phyloP scores from a whole-genome alignment of 2,113 vertebrate genomes.

The Triplophysa tibetana region DNA sequence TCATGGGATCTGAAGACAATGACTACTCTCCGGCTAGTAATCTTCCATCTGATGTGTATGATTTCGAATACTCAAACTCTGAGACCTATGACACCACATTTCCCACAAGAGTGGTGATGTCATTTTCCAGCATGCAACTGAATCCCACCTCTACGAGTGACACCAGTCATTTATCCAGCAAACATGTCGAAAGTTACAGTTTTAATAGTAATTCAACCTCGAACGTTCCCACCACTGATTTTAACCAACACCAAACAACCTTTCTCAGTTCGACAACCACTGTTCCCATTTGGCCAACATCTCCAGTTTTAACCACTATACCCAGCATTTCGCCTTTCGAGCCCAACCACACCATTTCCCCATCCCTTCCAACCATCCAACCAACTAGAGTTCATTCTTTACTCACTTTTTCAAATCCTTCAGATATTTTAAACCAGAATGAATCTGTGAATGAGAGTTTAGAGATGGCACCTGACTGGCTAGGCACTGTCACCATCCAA shows the following conservation, averaged over 20 bases:
- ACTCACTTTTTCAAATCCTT: slow-evolving; percentile 43
- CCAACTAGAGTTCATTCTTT: slow-evolving; percentile 48
- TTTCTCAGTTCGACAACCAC: slow-evolving; percentile 1
- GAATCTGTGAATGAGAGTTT: slow-evolving; percentile 54
- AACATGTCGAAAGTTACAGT: not conserved
- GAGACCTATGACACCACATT: slow-evolving; percentile 84
- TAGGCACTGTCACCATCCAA: slow-evolving; percentile 67
- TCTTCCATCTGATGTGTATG: slow-evolving; percentile 69
- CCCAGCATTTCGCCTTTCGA: not conserved
- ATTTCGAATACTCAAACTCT: slow-evolving; percentile 76
- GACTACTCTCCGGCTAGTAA: slow-evolving; percentile 70
- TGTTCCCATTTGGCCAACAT: not conserved
- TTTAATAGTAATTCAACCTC: slow-evolving; percentile 14
- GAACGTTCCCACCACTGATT: slow-evolving; percentile 38
- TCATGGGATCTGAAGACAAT: slow-evolving; percentile 66
- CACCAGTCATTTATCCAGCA: slow-evolving; percentile 46
- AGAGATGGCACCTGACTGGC: slow-evolving; percentile 63
- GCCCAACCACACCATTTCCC: slow-evolving; percentile 5
- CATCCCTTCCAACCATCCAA: slow-evolving; percentile 44
- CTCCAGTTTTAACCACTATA: slow-evolving; percentile 14
- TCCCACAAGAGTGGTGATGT: slow-evolving; percentile 78
- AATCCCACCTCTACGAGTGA: slow-evolving; percentile 49
- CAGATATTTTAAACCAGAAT: slow-evolving; percentile 47
- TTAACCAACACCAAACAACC: not conserved
- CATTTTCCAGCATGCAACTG: slow-evolving; percentile 70